Evolutionary conservation across 2,797 vertebrate species (phyloP).

Genomic region (Macropus fuliginosus): DNA sequence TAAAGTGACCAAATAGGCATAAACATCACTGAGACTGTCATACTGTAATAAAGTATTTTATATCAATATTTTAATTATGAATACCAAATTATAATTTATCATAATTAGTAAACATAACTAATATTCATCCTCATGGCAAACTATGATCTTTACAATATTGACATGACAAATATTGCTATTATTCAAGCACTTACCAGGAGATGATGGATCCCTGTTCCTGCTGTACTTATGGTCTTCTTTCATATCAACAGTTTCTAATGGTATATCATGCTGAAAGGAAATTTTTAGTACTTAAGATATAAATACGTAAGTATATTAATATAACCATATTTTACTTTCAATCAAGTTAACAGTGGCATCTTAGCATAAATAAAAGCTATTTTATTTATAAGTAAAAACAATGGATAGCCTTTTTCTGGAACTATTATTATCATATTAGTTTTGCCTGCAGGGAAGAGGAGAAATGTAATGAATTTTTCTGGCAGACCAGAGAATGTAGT

Average conservation of each 20-base stretch:
- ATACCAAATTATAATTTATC: not conserved
- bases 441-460: not conserved
- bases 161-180: not conserved
- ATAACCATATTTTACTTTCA: conserved; percentile 37
- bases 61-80: not conserved
- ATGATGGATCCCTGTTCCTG: conserved; percentile 57
- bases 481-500: not conserved
- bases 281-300: conserved; percentile 56
- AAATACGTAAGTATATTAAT: conserved; percentile 40
- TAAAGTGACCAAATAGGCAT: conserved; percentile 8
- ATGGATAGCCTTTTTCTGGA: conserved; percentile 44
- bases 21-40: not conserved
- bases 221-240: conserved; percentile 71
- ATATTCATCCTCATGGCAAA: not conserved
- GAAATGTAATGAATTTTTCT: not conserved
- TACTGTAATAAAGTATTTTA: not conserved
- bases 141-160: conserved; percentile 20
- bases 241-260: conserved; percentile 60
- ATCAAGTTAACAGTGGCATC: not conserved
- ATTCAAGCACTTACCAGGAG: conserved; percentile 80
- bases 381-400: conserved; percentile 43
- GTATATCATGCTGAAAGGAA: conserved; percentile 82
- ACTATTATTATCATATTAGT: not conserved
- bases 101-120: not conserved
- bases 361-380: not conserved